Evolutionary conservation across 2,113 vertebrate genomes (phyloP).

Genomic region (Oryzias javanicus): DNA sequence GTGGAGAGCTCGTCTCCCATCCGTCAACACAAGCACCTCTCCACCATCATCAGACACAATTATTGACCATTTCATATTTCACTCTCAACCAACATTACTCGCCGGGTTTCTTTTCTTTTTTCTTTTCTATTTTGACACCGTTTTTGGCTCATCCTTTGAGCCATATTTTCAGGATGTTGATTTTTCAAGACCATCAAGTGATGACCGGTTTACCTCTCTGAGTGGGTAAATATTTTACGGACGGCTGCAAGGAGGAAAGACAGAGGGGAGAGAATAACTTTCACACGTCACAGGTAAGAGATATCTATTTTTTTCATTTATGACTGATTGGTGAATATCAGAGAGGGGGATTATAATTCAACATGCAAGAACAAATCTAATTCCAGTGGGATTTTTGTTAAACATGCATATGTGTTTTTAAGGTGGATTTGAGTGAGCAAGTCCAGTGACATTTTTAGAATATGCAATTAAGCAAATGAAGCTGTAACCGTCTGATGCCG

Average conservation of each 20-base stretch:
- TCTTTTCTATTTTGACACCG: constrained; percentile 15
- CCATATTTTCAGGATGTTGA: constrained; percentile 67
- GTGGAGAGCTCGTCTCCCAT: constrained; percentile 62
- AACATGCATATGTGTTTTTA: background rate
- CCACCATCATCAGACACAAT: constrained; percentile 68
- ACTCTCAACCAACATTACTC: constrained; percentile 30
- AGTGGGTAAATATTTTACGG: constrained; percentile 67
- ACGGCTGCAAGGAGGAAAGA: constrained; percentile 49
- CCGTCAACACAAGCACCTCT: constrained; percentile 74
- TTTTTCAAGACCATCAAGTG: constrained; percentile 66
- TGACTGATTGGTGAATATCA: constrained; percentile 16
- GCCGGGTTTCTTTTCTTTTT: background rate
- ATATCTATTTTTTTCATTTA: constrained; percentile 23
- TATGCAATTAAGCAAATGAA: constrained; percentile 7
- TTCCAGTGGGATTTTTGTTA: background rate
- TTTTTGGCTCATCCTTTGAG: constrained; percentile 47
- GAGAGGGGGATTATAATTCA: constrained; percentile 4
- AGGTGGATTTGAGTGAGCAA: background rate
- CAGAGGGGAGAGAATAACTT: constrained; percentile 51
- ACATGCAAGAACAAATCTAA: background rate
- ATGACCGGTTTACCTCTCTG: constrained; percentile 58
- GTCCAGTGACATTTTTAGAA: constrained; percentile 8
- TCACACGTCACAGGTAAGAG: constrained; percentile 71
- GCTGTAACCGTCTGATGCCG: constrained; percentile 17
- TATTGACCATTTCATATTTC: constrained; percentile 61